phyloP scores from a whole-genome alignment of 2,797 vertebrate species.

The Yasuhikotakia modesta region DNA sequence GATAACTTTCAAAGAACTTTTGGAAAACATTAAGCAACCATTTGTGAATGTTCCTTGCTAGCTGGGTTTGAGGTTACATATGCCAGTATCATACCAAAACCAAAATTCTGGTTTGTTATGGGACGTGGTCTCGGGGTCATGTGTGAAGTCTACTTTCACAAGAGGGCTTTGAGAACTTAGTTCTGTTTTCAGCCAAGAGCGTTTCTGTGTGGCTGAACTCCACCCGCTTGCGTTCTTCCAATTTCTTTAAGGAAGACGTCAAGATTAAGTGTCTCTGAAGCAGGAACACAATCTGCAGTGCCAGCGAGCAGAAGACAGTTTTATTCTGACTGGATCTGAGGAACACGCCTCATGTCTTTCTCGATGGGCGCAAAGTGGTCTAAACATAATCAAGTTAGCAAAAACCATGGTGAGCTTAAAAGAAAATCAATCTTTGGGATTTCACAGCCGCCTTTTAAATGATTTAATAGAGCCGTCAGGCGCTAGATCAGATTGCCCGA shows the following conservation, averaged over 20 bases:
- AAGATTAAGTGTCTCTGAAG: slow-evolving; percentile 44
- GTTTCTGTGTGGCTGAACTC: slow-evolving; percentile 20
- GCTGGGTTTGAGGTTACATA: neutral
- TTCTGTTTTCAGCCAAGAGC: slow-evolving; percentile 24
- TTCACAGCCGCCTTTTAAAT: slow-evolving; percentile 60
- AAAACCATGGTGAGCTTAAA: slow-evolving; percentile 56
- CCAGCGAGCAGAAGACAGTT: slow-evolving; percentile 25
- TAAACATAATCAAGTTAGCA: slow-evolving; percentile 62
- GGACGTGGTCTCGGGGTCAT: slow-evolving; percentile 40
- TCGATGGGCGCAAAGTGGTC: slow-evolving; percentile 45
- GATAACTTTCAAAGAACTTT: too few species aligned
- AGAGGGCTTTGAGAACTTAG: neutral
- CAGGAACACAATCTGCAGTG: slow-evolving; percentile 40
- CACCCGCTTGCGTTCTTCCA: slow-evolving; percentile 12
- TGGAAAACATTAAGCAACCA: too few species aligned
- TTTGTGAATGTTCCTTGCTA: too few species aligned
- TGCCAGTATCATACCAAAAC: neutral
- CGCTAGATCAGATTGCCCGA: slow-evolving; percentile 49
- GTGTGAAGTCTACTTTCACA: slow-evolving; percentile 4
- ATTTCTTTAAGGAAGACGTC: slow-evolving; percentile 24
- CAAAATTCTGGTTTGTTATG: neutral
- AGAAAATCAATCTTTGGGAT: slow-evolving; percentile 58
- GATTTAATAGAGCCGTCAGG: slow-evolving; percentile 53
- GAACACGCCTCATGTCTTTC: slow-evolving; percentile 43
- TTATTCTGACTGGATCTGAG: slow-evolving; percentile 21